phyloP scores from a whole-genome alignment of 2,888 invertebrate genomes.

The Epiblema foenella region DNA sequence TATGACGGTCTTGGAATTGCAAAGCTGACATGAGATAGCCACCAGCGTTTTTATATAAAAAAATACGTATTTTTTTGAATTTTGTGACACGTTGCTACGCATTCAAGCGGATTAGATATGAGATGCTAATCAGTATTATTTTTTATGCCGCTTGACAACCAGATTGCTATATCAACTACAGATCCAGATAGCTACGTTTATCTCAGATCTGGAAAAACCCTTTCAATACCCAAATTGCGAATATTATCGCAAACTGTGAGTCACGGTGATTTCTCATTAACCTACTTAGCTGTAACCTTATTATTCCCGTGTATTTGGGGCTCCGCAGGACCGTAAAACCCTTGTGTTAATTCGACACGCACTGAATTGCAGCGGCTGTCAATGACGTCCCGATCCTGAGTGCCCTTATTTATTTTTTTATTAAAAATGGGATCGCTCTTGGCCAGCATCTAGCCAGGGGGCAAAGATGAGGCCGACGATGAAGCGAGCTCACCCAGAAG shows the following conservation, averaged over 20 bases:
- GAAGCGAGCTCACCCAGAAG: too few species aligned
- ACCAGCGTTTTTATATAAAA: neutral
- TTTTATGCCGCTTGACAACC: neutral
- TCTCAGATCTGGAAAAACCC: constrained; percentile 10
- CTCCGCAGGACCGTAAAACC: neutral
- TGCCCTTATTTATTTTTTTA: too few species aligned
- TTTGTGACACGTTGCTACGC: too few species aligned
- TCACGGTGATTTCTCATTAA: constrained; percentile 25
- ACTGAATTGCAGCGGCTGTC: neutral
- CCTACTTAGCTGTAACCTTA: constrained; percentile 14
- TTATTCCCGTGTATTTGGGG: neutral
- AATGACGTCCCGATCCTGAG: neutral
- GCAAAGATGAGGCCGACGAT: too few species aligned
- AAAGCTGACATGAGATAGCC: neutral
- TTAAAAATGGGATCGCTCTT: too few species aligned
- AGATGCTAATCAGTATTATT: neutral
- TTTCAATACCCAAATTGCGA: constrained; percentile 2
- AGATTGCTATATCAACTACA: neutral
- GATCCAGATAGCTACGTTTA: neutral
- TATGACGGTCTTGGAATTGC: neutral
- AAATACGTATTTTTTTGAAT: too few species aligned
- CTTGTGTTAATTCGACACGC: neutral
- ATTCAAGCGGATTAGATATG: neutral
- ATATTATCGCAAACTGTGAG: constrained; percentile 4
- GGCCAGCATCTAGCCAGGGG: too few species aligned